Evolutionary conservation across 2,797 vertebrate genomes (phyloP), one percentile per base, ranked within the genome.

Genomic region (Sebastiscus tertius): DNA sequence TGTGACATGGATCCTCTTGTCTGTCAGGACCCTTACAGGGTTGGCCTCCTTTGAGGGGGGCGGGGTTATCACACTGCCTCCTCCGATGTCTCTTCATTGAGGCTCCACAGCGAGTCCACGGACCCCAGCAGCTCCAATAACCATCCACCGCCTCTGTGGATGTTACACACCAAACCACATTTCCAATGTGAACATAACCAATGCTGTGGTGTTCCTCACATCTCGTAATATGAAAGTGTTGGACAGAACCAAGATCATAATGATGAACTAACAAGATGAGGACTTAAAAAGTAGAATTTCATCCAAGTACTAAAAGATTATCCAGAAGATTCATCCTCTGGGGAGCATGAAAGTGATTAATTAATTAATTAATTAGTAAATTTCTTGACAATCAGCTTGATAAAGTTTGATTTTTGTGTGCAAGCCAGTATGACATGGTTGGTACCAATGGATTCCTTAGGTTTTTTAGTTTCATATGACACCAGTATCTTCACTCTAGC

Each of bases 81-180:
- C 71, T 96, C 24, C 98, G 95, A 1, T 81, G 87, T 77, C 81
- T 97, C 89, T 88, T 97, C 85, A 97, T 95, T 49, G 93, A 86
- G 29, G 85, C 52, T 2, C 91, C 88, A 0, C 98, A 99, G 0
- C 52, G 0, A 33, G 93, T 98, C 98, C 98, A 99, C 1, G 94
- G 63, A 7, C 96, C 96, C 98, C 98, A 99, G 91, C 98, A 99
- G 71, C 95, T 90, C 98, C 98, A 99, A 66, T 75, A 94, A 1
- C 98, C 98, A 31, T 99, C 97, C 7, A 97, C 93, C 1, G 63
- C 87, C 77, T 93, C 98, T 99, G 91, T 67, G 36, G 60, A 60
- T 42, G 49, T 33, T 1, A 83, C n/a, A 84, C 33, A 67, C 2
- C 10, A 77, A 75, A 71, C 4, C 18, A 34, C 10, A 27, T 27